Conservation (phyloP, 2,113 vertebrate genomes). For the Mirounga angustirostris region DNA sequence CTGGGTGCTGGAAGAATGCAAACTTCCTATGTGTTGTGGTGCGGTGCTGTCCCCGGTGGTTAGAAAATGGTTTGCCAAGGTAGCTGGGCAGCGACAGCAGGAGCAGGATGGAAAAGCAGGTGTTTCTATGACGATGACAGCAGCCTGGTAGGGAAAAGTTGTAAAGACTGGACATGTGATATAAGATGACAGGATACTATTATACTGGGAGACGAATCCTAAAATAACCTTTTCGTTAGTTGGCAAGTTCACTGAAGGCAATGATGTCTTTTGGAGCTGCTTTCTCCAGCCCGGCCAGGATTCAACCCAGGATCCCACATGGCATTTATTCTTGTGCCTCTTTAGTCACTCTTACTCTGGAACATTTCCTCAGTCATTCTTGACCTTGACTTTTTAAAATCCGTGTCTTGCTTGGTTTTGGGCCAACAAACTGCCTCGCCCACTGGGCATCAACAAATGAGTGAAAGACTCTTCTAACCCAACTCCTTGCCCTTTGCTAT, state of each 20-base stretch:
- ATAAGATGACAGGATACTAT: neutral
- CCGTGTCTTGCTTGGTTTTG: neutral
- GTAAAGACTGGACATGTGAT: neutral
- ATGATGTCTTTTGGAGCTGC: neutral
- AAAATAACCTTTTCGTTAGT: neutral
- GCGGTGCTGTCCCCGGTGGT: neutral
- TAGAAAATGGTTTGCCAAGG: neutral
- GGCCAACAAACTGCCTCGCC: neutral
- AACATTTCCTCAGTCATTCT: neutral
- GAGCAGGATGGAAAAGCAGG: neutral
- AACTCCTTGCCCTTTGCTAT: neutral
- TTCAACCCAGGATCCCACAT: neutral
- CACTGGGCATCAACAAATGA: neutral
- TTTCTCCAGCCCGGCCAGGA: neutral
- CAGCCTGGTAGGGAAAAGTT: neutral
- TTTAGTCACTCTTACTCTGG: neutral
- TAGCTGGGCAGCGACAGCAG: neutral
- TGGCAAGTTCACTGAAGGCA: neutral
- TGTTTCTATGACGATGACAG: neutral
- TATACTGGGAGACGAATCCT: neutral
- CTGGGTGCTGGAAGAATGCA: neutral
- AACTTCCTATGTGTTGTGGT: neutral
- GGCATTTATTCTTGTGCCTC: neutral
- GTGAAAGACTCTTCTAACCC: neutral
- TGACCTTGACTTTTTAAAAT: conserved; percentile 57